These are phyloP conservation scores for Benthosema pterotum DNA, from an alignment of 2,797 vertebrate genomes.

Conservation along the genomic window DNA sequence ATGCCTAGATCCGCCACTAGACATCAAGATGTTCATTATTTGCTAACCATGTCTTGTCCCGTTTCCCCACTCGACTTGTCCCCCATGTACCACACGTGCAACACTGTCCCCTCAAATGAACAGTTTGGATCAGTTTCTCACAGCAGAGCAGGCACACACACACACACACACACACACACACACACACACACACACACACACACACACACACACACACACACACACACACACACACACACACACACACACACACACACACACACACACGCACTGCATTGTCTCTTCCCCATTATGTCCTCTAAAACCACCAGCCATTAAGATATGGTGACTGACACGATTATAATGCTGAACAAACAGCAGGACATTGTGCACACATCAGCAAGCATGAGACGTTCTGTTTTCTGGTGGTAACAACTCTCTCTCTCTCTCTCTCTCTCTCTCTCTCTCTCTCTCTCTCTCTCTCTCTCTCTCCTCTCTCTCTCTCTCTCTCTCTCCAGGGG, in stretches of 20 bases:
- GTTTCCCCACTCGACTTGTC: too few species aligned
- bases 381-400: slow-evolving; percentile 17
- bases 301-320: slow-evolving; percentile 32
- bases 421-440: not conserved
- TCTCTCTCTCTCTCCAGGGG: too few species aligned
- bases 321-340: slow-evolving; percentile 26
- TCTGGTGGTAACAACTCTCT: not conserved
- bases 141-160: too few species aligned
- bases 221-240: slow-evolving; percentile 4
- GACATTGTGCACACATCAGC: slow-evolving; percentile 21
- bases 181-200: slow-evolving; percentile 12
- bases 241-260: slow-evolving; percentile 21
- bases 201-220: slow-evolving; percentile 20
- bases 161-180: too few species aligned
- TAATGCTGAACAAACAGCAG: slow-evolving; percentile 29
- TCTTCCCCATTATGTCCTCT: slow-evolving; percentile 34
- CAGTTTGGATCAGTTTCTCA: too few species aligned
- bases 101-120: too few species aligned
- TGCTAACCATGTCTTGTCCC: too few species aligned
- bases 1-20: too few species aligned
- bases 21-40: too few species aligned
- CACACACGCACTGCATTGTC: slow-evolving; percentile 36
- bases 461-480: too few species aligned
- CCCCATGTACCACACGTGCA: too few species aligned
- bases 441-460: too few species aligned